A percentile compares a stretch with the other conserved stretches of the same genome.
Conservation (phyloP, 2,113 vertebrate genomes). For the Tringa solitaria region DNA sequence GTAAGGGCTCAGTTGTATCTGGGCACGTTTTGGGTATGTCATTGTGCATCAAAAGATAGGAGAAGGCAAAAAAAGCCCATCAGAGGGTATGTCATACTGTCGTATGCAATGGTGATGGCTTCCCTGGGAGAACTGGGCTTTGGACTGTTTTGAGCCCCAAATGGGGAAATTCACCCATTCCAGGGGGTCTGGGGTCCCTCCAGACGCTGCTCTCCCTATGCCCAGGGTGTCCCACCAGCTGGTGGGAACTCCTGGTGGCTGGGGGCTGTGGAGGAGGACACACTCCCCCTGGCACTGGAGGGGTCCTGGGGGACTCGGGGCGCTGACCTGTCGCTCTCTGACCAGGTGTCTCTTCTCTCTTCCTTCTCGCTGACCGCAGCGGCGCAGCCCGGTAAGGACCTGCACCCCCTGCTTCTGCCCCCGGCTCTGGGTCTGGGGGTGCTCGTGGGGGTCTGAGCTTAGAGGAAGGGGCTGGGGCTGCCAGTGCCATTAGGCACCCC, state of each 20-base stretch:
- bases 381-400: conserved; percentile 95
- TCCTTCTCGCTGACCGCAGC: conserved; percentile 98
- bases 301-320: not conserved
- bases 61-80: not conserved
- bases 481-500: accelerated
- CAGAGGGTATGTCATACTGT: accelerated
- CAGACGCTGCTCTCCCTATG: accelerated
- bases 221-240: accelerated
- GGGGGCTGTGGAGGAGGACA: not conserved
- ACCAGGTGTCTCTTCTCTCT: conserved; percentile 99
- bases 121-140: accelerated
- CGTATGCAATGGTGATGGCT: not conserved
- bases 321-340: conserved; percentile 92
- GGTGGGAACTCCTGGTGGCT: not conserved
- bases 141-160: not conserved
- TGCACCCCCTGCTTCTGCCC: accelerated
- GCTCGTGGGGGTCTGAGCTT: accelerated
- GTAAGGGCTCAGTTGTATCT: accelerated
- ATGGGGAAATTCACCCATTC: accelerated
- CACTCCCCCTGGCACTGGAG: accelerated
- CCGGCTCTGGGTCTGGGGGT: accelerated
- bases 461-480: accelerated
- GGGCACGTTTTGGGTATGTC: accelerated
- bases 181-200: not conserved
- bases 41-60: accelerated